Base-by-base conservation (phyloP, 2,113 vertebrate genomes). In the Hippoglossus stenolepis region DNA sequence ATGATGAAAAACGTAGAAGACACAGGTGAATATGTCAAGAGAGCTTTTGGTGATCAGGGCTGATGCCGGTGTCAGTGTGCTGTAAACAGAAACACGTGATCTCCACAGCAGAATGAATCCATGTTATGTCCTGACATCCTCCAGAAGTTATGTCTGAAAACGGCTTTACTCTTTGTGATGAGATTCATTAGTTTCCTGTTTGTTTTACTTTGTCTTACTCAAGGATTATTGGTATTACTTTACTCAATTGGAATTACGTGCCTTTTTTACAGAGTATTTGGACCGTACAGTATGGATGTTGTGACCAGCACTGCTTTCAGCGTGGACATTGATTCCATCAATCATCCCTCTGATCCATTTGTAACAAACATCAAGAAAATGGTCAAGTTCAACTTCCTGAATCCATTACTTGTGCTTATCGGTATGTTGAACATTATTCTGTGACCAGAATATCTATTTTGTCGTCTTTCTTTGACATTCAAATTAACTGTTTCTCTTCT, bases 221-320 rank as follows among this genome's bases (percentile, higher is more conserved):
- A 63, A 15, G n/a, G 38, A 63, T 47, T 14, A 15, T 24, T 11
- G 3, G 8, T 56, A 56, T 56, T n/a, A 21, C 9, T 8, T 2
- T 38, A 51, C 6, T 57, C 2, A n/a, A 2, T 47, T 59, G 1
- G 3, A 38, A 23, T 26, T 75, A 53, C 65, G 45, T 14, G 7
- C 45, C 61, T 74, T 59, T 61, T 69, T 73, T 86, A 11, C 17
- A 92, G 84, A 65, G 81, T 96, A 23, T 95, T 98, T 65, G 96
- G 96, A 14, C 90, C 94, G 0, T 98, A 96, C 84, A 96, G 95
- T 82, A 94, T 96, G 95, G 96, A 97, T 0, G 93, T 96, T 0
- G 89, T 96, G 60, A 93, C 94, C 10, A 94, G 96, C 75, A 96
- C 94, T 4, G 93, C 95, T 0, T 98, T 98, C 3, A 96, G 97